Conservation (phyloP, 2,888 invertebrate species). For the Drosophila monieri region DNA sequence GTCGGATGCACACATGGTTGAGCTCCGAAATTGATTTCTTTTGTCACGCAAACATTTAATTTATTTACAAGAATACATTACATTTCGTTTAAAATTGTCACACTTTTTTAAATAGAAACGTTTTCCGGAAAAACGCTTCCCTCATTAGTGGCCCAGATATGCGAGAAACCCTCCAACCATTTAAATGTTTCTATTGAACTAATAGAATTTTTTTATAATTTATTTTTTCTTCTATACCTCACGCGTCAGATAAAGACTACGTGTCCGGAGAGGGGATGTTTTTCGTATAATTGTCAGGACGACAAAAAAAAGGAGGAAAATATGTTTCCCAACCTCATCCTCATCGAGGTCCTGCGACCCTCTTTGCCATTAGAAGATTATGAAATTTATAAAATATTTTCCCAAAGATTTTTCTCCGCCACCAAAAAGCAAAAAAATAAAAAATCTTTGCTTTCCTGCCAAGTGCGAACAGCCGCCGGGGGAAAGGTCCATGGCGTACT, state of each 20-base stretch:
- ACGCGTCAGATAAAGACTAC: slow-evolving; percentile 58
- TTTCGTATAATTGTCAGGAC: slow-evolving; percentile 32
- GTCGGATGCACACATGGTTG: background rate
- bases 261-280: slow-evolving; percentile 31
- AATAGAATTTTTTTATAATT: slow-evolving; percentile 55
- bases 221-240: slow-evolving; percentile 47
- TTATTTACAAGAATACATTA: no score
- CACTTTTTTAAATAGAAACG: background rate
- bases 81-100: background rate
- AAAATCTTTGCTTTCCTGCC: slow-evolving; percentile 61
- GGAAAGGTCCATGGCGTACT: slow-evolving; percentile 59
- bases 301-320: slow-evolving; percentile 17
- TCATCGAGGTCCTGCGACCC: slow-evolving; percentile 10
- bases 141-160: slow-evolving; percentile 6
- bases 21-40: background rate
- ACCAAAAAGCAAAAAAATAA: slow-evolving; percentile 24
- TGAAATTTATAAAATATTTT: slow-evolving; percentile 49
- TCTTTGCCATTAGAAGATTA: slow-evolving; percentile 40
- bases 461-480: slow-evolving; percentile 54
- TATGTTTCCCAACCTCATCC: slow-evolving; percentile 12
- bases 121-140: slow-evolving; percentile 1
- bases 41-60: no score
- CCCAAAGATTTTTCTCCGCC: slow-evolving; percentile 42
- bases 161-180: slow-evolving; percentile 2
- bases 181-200: slow-evolving; percentile 67